Percentiles rank a stretch among this genome's conserved stretches.
phyloP scores from a whole-genome alignment of 2,797 vertebrate genomes.

The Thripadectes ignobilis region DNA sequence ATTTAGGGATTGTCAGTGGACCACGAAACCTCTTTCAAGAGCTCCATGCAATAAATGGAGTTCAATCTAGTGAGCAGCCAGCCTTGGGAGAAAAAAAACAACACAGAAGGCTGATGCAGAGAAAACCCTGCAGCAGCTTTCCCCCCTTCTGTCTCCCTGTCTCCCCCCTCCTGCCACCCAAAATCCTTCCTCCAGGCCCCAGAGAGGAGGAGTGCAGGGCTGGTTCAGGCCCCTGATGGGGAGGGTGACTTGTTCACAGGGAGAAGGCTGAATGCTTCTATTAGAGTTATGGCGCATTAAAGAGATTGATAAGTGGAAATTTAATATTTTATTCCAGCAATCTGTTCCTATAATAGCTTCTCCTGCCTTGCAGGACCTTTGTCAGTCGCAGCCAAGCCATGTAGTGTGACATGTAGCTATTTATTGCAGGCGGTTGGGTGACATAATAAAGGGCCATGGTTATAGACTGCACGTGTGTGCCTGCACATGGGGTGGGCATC shows the following conservation, averaged over 20 bases:
- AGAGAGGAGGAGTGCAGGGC: neutral
- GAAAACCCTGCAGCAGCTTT: slow-evolving; percentile 1
- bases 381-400: slow-evolving; percentile 22
- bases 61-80: slow-evolving; percentile 45
- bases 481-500: neutral
- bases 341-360: slow-evolving; percentile 70
- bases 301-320: slow-evolving; percentile 71
- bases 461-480: neutral
- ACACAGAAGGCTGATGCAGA: neutral
- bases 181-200: neutral
- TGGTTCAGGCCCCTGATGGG: neutral
- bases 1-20: slow-evolving; percentile 50
- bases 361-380: slow-evolving; percentile 65
- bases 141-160: neutral
- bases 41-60: slow-evolving; percentile 36
- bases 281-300: slow-evolving; percentile 48
- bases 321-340: slow-evolving; percentile 75
- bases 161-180: neutral
- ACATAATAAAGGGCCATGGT: neutral
- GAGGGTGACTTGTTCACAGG: neutral
- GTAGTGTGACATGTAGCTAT: slow-evolving; percentile 36
- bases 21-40: slow-evolving; percentile 45
- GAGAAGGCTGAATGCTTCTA: neutral
- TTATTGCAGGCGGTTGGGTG: neutral
- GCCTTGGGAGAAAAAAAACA: neutral